Evolutionary conservation across 2,888 invertebrate genomes (phyloP).

Genomic region (Deilephila elpenor): DNA sequence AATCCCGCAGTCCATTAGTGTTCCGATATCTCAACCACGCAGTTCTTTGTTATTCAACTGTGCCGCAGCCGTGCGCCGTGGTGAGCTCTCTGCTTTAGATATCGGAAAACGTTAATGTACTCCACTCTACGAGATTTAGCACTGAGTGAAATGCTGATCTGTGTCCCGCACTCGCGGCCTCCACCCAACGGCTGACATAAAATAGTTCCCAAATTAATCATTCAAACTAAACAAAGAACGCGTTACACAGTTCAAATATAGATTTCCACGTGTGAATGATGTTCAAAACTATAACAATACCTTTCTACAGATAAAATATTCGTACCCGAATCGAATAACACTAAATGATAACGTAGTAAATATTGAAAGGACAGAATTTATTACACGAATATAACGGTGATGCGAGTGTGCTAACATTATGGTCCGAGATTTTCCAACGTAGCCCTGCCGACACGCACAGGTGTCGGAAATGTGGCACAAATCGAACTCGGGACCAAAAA

Average conservation of each 20-base stretch:
- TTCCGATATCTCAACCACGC: slow-evolving; percentile 75
- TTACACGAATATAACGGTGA: slow-evolving; percentile 76
- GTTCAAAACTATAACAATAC: background rate
- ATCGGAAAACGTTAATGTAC: slow-evolving; percentile 82
- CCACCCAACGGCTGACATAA: background rate
- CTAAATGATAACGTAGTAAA: slow-evolving; percentile 52
- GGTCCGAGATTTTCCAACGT: slow-evolving; percentile 62
- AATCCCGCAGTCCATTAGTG: slow-evolving; percentile 76
- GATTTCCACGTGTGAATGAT: background rate
- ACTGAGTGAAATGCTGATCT: slow-evolving; percentile 44
- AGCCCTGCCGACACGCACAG: slow-evolving; percentile 69
- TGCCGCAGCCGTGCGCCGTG: slow-evolving; percentile 60
- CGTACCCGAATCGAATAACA: background rate
- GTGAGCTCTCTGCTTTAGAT: slow-evolving; percentile 76
- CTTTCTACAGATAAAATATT: background rate
- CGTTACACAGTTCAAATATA: background rate
- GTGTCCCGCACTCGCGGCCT: background rate
- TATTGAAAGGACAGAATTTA: slow-evolving; percentile 74
- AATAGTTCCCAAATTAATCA: background rate
- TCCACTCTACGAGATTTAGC: slow-evolving; percentile 69
- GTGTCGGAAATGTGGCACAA: slow-evolving; percentile 75
- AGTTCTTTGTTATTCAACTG: slow-evolving; percentile 81
- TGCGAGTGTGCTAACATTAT: slow-evolving; percentile 51
- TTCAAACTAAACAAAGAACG: too few relatives aligned
- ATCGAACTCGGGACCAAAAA: slow-evolving; percentile 65